Evolutionary conservation across 2,797 vertebrate species (phyloP).

Genomic region (Enteromius mattozi): DNA sequence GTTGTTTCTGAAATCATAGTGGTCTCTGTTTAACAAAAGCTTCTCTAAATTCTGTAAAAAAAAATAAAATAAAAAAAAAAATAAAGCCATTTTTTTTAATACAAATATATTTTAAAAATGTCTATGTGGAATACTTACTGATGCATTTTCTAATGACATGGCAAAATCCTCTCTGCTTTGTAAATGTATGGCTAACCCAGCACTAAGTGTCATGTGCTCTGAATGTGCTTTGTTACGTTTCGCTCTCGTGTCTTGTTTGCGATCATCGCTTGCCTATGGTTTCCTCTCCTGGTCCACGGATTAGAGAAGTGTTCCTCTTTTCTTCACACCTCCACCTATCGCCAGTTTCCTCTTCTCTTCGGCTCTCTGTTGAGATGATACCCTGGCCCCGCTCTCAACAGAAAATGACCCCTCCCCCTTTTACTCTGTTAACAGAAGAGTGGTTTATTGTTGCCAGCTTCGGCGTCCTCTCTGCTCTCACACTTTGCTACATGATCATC

Average conservation of each 20-base stretch:
- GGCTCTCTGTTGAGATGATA: constrained; percentile 46
- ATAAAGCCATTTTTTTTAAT: not conserved
- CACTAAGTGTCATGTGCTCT: constrained; percentile 17
- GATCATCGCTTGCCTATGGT: constrained; percentile 21
- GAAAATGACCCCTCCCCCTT: constrained; percentile 81
- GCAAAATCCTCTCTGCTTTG: not conserved
- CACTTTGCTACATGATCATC: constrained; percentile 95
- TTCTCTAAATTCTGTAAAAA: not conserved
- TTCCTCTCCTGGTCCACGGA: constrained; percentile 32
- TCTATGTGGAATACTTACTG: not conserved
- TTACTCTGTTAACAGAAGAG: constrained; percentile 94
- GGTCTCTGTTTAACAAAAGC: not conserved
- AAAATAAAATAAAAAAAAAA: not conserved
- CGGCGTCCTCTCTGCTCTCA: constrained; percentile 90
- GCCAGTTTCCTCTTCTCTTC: constrained; percentile 46
- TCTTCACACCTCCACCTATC: constrained; percentile 38
- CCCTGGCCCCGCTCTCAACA: constrained; percentile 67
- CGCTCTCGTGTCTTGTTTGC: not conserved
- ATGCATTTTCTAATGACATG: not conserved
- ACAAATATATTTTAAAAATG: not conserved
- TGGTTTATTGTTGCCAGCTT: constrained; percentile 96
- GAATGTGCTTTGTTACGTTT: not conserved
- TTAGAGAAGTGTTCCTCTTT: constrained; percentile 25
- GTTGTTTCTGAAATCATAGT: not conserved
- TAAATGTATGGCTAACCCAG: constrained; percentile 17